Base-by-base conservation (phyloP, 2,797 vertebrate genomes). In the Melanotaenia nigrans region DNA sequence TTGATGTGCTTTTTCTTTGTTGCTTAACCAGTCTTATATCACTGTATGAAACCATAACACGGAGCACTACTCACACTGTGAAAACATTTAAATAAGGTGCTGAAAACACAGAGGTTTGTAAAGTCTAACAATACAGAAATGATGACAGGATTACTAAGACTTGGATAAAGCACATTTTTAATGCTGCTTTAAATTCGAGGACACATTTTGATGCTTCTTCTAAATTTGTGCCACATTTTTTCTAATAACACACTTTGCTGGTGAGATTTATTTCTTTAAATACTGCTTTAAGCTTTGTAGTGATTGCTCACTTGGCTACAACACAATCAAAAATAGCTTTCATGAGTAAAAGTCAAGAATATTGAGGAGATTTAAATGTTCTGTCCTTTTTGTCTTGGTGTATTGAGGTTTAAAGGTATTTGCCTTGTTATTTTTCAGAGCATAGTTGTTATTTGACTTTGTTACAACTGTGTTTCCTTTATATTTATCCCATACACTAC, bases 101-200 rank as follows among this genome's bases (percentile, higher is more conserved):
- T 56, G 35, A 28, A 71, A 47, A 70, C 65, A 62, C 9, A 11
- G 47, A 62, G 58, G 30, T 45, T 40, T 65, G 42, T 2, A 2
- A 42, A 42, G 33, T 18, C 24, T 30, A 11, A 25, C 9, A 22
- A 36, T 25, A 18, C 40, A 42, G 40, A 42, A 45, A 20, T 54
- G 54, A 78, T 70, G 61, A 70, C 14, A 64, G 25, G 60, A 35
- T 53, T 59, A 38, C 53, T 4, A 14, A 51, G 30, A 14, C 10
- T 68, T 60, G n/a, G 60, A 61, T 56, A 69, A n/a, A 53, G 40
- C 20, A 62, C 1, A 12, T 30, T 2, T 67, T 55, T 54, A 32
- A 70, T 54, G 53, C 25, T 32, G 64, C 70, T 77, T 55, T 68
- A 24, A 72, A 68, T 77, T 51, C 68, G 14, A 61, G 58, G 42